Conservation (phyloP, 2,113 vertebrate genomes). For the Pelobates fuscus region DNA sequence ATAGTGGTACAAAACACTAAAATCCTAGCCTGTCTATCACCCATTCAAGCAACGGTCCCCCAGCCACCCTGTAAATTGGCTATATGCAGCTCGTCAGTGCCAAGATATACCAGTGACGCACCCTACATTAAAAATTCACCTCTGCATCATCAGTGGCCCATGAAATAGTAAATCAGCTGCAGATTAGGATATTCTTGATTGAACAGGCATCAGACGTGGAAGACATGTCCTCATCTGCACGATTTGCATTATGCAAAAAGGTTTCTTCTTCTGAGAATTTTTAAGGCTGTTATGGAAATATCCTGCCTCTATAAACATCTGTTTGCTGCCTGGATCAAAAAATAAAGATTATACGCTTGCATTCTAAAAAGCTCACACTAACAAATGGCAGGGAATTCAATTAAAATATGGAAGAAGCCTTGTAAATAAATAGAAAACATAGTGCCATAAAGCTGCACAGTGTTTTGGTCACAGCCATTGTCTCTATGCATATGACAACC, state of each 20-base stretch:
- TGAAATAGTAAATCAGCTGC: conserved; percentile 37
- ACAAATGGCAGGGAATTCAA: neutral
- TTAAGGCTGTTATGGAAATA: conserved; percentile 37
- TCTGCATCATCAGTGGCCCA: conserved; percentile 21
- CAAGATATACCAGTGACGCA: neutral
- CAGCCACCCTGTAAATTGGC: no score
- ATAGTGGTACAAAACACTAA: conserved; percentile 5
- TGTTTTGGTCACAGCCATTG: no score
- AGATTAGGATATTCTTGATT: conserved; percentile 33
- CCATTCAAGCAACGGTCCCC: no score
- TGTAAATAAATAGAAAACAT: neutral
- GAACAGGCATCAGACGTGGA: conserved; percentile 27
- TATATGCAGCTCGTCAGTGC: neutral
- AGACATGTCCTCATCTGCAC: conserved; percentile 24
- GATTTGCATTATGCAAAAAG: conserved; percentile 45
- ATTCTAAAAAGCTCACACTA: conserved; percentile 20
- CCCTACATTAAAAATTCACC: conserved; percentile 29
- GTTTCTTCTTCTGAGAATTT: conserved; percentile 23
- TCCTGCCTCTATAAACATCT: conserved; percentile 25
- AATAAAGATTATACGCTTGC: conserved; percentile 13
- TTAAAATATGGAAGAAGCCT: neutral
- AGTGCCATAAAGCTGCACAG: no score
- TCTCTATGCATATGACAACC: no score
- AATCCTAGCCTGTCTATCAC: neutral
- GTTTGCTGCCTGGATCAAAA: conserved; percentile 27